phyloP scores from a whole-genome alignment of 2,113 vertebrate genomes.

The Clarias gariepinus region DNA sequence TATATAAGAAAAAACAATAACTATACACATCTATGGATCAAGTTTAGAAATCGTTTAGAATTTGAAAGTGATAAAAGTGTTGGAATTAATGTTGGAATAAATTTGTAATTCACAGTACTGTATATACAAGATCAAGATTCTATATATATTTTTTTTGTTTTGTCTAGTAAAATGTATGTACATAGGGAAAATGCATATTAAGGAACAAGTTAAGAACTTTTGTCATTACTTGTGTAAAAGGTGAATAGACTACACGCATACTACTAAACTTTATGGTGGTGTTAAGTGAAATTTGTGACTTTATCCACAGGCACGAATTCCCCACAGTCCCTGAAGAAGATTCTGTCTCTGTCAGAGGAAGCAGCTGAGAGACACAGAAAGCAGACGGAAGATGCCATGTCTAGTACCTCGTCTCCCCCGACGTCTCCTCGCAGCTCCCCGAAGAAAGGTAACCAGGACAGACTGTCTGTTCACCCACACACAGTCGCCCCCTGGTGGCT shows the following conservation, averaged over 20 bases:
- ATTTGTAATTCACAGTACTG: too few relatives aligned
- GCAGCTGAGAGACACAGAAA: slow-evolving; percentile 85
- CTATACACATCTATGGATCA: too few relatives aligned
- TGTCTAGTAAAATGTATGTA: neutral
- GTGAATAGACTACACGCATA: neutral
- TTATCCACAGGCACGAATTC: slow-evolving; percentile 86
- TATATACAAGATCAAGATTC: neutral
- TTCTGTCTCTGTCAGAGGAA: slow-evolving; percentile 95
- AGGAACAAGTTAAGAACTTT: neutral
- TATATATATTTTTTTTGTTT: neutral
- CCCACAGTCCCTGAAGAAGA: slow-evolving; percentile 98
- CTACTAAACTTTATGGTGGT: neutral
- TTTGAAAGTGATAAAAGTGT: too few relatives aligned
- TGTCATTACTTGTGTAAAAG: neutral
- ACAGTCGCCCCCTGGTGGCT: slow-evolving; percentile 8
- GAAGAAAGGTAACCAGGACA: slow-evolving; percentile 86
- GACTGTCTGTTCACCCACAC: neutral
- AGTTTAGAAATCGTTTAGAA: too few relatives aligned
- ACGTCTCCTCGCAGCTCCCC: slow-evolving; percentile 95
- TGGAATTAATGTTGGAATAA: too few relatives aligned
- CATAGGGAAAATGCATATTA: neutral
- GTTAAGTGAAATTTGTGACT: neutral
- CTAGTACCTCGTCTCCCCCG: slow-evolving; percentile 89
- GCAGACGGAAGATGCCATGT: slow-evolving; percentile 84
- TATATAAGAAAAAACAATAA: neutral